Base-by-base conservation (phyloP, 1,140 invertebrate genomes). In the Drosophila bocqueti region DNA sequence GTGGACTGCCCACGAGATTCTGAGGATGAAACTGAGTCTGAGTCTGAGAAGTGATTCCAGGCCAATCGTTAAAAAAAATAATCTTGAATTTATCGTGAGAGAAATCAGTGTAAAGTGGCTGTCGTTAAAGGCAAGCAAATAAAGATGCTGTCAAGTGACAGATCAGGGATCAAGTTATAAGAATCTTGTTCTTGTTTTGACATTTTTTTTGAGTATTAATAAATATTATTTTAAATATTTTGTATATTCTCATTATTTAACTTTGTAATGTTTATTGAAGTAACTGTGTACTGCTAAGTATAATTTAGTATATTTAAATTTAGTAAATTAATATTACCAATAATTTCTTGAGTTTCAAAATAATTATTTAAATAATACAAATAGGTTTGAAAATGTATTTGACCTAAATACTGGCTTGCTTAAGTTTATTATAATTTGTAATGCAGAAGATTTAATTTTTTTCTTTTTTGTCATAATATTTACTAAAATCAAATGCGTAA, bases 1-100 rank as follows among this genome's bases (percentile, higher is more conserved):
- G 66, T 50, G 31, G 52, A 43, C 21, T 29, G 49, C 29, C 11
- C 6, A 42, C 31, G 24, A 34, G 42, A 61, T 47, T 66, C 63
- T 43, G 73, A 55, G 61, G 55, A 45, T 49, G 54, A 50, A 76
- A 65, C 24, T 49, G 47, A 49, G 24, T 49, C 47, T 49, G 46
- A 47, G 46, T 26, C 54, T 76, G 47, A 77, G 21, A 69, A 59
- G 62, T 63, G 72, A 55, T 66, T 82, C 43, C 79, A 76, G 43
- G 64, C 61, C 64, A 31, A 83, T 61, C 63, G 40, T 68, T 68
- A 52, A 52, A 24, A 55, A 50, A 38, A 50, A 76, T 52, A 59
- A 59, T 76, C 69, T 65, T 50, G 40, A 54, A 64, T 75, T 73
- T 73, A 73, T 73, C 69, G 69, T 73, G 69, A 73, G 69, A 73